phyloP scores from a whole-genome alignment of 1,140 invertebrate species.

The Saxidomus purpurata region DNA sequence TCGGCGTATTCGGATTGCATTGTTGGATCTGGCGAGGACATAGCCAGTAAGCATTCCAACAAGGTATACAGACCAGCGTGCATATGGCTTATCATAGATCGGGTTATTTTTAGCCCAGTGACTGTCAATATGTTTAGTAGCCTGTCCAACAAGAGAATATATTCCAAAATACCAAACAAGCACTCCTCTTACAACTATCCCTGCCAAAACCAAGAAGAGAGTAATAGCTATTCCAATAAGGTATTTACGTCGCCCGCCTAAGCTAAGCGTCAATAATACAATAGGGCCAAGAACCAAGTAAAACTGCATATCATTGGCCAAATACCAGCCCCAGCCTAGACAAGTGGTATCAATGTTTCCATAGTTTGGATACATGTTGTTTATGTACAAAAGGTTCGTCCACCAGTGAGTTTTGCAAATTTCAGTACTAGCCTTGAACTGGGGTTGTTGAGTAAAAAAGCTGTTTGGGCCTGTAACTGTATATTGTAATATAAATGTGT shows the following conservation, averaged over 20 bases:
- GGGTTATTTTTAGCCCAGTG: not conserved
- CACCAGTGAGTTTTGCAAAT: constrained; percentile 92
- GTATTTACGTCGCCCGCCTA: not conserved
- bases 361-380: constrained; percentile 89
- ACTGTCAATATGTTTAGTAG: constrained; percentile 50
- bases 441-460: not conserved
- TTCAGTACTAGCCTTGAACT: constrained; percentile 32
- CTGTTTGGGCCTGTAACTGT: constrained; percentile 88
- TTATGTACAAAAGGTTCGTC: constrained; percentile 93
- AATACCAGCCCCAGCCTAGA: constrained; percentile 48
- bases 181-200: not conserved
- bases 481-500: constrained; percentile 90
- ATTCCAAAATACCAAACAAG: constrained; percentile 45
- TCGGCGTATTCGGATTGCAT: not conserved
- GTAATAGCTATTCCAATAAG: not conserved
- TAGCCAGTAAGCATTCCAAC: constrained; percentile 58
- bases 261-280: not conserved
- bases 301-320: constrained; percentile 66
- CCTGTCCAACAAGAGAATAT: not conserved
- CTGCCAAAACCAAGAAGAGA: not conserved
- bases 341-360: constrained; percentile 83
- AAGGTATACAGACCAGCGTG: constrained; percentile 47
- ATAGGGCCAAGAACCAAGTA: constrained; percentile 38
- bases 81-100: constrained; percentile 49
- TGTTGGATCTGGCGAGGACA: constrained; percentile 13